Conservation (phyloP, 2,888 invertebrate species). For the Tanypteryx hageni region DNA sequence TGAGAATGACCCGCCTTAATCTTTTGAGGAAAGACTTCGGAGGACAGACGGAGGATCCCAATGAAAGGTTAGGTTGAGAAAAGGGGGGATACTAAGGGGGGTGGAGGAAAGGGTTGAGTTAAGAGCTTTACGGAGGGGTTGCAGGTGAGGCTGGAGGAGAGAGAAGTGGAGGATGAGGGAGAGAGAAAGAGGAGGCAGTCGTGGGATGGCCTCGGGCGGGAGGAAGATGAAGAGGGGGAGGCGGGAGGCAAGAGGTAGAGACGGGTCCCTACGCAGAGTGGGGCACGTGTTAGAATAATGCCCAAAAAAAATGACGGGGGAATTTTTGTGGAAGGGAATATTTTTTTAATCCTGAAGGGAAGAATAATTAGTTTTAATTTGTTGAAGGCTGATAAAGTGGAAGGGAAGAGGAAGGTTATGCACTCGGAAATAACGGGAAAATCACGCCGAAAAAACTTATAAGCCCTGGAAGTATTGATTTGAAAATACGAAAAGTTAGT, state of each 20-base stretch:
- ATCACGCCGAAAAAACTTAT: not conserved
- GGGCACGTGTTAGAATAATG: constrained; percentile 17
- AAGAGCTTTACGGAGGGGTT: constrained; percentile 12
- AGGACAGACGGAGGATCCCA: constrained; percentile 35
- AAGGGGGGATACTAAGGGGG: not conserved
- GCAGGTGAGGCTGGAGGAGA: constrained; percentile 22
- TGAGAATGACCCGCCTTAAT: constrained; percentile 62
- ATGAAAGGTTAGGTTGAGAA: constrained; percentile 27
- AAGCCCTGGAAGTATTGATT: no score
- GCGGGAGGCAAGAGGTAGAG: not conserved
- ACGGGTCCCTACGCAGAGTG: constrained; percentile 9
- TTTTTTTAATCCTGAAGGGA: not conserved
- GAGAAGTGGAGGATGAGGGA: not conserved
- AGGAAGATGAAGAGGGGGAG: not conserved
- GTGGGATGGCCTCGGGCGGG: constrained; percentile 11
- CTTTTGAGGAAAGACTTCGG: constrained; percentile 54
- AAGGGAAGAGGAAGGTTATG: not conserved
- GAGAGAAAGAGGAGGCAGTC: not conserved
- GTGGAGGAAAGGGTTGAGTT: not conserved
- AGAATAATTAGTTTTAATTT: constrained; percentile 46
- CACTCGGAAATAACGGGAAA: not conserved
- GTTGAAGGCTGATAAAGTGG: constrained; percentile 13
- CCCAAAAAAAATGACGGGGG: constrained; percentile 21
- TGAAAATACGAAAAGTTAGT: no score
- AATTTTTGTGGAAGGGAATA: not conserved